Evolutionary conservation across 2,113 vertebrate species (phyloP).

Genomic region (Ranitomeya variabilis): DNA sequence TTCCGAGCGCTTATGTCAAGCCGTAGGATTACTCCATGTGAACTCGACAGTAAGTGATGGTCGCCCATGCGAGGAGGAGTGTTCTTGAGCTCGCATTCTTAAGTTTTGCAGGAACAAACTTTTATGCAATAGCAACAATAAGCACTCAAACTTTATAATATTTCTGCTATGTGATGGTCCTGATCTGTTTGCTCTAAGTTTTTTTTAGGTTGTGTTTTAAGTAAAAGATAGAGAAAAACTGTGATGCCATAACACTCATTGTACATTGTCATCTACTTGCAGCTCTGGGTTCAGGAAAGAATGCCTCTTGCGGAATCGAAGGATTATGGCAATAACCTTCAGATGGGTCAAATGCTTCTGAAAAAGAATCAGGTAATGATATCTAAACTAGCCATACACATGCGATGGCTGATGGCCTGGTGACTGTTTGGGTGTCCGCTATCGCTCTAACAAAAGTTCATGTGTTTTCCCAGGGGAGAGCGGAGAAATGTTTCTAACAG

Average conservation of each 20-base stretch:
- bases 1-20: no score
- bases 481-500: no score
- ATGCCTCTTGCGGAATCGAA: conserved; percentile 82
- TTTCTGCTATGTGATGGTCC: background rate
- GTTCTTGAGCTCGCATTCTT: no score
- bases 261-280: background rate
- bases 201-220: no score
- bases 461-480: no score
- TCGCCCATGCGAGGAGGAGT: background rate
- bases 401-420: no score
- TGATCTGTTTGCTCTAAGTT: no score
- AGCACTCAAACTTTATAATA: background rate
- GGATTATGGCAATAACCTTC: conserved; percentile 87
- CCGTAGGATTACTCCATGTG: no score
- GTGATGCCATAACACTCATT: background rate
- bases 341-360: conserved; percentile 85
- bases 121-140: background rate
- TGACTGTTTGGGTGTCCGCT: no score
- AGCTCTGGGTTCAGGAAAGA: conserved; percentile 95
- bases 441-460: no score
- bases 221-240: background rate
- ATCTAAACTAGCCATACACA: background rate
- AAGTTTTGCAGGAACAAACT: no score
- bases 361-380: conserved; percentile 89
- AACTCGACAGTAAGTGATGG: background rate